phyloP scores from a whole-genome alignment of 2,888 invertebrate genomes.

The Nudaria mundana region DNA sequence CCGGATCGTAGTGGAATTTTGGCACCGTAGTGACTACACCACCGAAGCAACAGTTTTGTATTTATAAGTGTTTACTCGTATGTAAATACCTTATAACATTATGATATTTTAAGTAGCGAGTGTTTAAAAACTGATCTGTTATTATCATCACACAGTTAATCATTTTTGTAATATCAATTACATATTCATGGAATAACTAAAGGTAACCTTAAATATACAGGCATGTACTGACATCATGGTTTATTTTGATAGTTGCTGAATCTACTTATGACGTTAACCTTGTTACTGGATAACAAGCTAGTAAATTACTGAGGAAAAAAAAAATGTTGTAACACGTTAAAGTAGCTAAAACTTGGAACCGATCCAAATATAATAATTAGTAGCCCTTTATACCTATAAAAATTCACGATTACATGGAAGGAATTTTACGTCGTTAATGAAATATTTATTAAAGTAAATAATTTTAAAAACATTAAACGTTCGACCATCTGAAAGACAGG shows the following conservation, averaged over 20 bases:
- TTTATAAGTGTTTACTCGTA: no score
- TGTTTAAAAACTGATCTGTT: no score
- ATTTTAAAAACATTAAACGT: conserved; percentile 1
- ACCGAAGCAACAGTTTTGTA: no score
- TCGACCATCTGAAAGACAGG: conserved; percentile 3
- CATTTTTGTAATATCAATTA: no score
- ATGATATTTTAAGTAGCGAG: no score
- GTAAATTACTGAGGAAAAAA: not conserved
- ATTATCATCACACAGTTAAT: no score
- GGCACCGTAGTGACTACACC: no score
- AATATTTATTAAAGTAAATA: not conserved
- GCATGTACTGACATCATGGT: no score
- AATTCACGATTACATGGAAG: conserved; percentile 1
- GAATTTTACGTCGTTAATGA: not conserved
- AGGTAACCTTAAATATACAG: no score
- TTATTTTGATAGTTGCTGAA: conserved; percentile 5
- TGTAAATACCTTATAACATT: no score
- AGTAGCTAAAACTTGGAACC: conserved; percentile 3
- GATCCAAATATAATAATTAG: conserved; percentile 6
- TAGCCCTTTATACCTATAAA: not conserved
- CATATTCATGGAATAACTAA: no score
- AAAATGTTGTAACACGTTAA: conserved; percentile 1
- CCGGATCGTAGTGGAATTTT: no score
- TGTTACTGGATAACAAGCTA: conserved; percentile 1
- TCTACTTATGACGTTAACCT: conserved; percentile 4